phyloP scores from a whole-genome alignment of 2,888 invertebrate genomes.

The Apodemia mormo region DNA sequence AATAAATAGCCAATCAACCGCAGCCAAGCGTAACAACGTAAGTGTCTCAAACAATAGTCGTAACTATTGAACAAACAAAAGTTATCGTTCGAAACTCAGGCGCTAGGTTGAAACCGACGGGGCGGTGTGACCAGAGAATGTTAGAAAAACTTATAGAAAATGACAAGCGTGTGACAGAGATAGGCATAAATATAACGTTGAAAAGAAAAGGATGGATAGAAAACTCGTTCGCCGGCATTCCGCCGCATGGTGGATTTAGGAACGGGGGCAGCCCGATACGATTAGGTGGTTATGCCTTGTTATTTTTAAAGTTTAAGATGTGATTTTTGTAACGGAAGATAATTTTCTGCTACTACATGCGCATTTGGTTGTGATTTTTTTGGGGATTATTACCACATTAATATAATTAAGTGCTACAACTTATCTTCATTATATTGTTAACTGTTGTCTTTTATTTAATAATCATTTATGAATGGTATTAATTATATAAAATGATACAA shows the following conservation, averaged over 20 bases:
- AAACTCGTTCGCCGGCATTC: conserved; percentile 80
- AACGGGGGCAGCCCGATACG: conserved; percentile 80
- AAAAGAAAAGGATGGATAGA: conserved; percentile 71
- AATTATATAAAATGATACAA: background rate
- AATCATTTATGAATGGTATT: background rate
- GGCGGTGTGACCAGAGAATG: conserved; percentile 68
- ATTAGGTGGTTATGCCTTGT: conserved; percentile 78
- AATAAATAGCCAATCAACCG: conserved; percentile 59
- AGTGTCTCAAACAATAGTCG: conserved; percentile 74
- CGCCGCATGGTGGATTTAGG: conserved; percentile 79
- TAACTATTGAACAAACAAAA: conserved; percentile 76
- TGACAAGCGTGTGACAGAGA: conserved; percentile 77
- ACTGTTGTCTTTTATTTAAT: background rate
- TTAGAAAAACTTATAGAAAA: conserved; percentile 82
- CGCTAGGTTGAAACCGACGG: conserved; percentile 74
- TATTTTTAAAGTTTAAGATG: conserved; percentile 62
- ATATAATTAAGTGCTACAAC: conserved; percentile 12
- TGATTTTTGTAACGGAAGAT: conserved; percentile 40
- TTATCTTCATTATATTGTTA: conserved; percentile 5
- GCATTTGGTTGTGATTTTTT: conserved; percentile 21
- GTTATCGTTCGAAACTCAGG: conserved; percentile 65
- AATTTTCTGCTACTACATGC: conserved; percentile 34
- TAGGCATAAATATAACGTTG: conserved; percentile 61
- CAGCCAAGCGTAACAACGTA: conserved; percentile 71
- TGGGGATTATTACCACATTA: conserved; percentile 10